phyloP scores from a whole-genome alignment of 2,113 vertebrate species.

The Australoheros scitulus region DNA sequence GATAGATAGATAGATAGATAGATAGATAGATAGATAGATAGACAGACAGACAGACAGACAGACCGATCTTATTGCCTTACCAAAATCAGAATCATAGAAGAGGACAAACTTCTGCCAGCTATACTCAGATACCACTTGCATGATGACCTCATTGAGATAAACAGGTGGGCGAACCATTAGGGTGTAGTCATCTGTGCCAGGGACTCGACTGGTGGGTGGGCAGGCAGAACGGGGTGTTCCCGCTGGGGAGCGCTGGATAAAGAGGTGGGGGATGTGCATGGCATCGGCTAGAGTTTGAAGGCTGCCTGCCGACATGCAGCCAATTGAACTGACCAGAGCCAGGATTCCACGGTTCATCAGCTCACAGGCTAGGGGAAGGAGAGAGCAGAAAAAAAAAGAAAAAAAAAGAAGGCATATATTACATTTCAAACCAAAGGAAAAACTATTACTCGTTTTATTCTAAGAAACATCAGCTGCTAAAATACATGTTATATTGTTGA shows the following conservation, averaged over 20 bases:
- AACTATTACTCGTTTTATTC: not conserved
- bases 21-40: not conserved
- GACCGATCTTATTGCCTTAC: slow-evolving; percentile 71
- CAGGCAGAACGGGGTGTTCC: slow-evolving; percentile 92
- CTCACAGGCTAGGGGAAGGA: slow-evolving; percentile 88
- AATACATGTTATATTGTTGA: not conserved
- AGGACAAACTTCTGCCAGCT: slow-evolving; percentile 99
- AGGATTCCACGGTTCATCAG: slow-evolving; percentile 99
- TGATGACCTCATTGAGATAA: slow-evolving; percentile 95
- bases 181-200: slow-evolving; percentile 92
- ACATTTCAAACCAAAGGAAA: slow-evolving; percentile 7
- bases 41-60: not conserved
- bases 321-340: slow-evolving; percentile 96
- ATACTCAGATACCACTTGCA: slow-evolving; percentile 94
- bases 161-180: slow-evolving; percentile 95
- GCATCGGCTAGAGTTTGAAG: slow-evolving; percentile 94
- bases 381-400: not conserved
- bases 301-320: slow-evolving; percentile 94
- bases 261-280: slow-evolving; percentile 99
- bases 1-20: accelerated
- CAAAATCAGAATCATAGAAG: slow-evolving; percentile 96
- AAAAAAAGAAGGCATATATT: slow-evolving; percentile 2
- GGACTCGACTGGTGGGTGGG: slow-evolving; percentile 83
- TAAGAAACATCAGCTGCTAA: not conserved
- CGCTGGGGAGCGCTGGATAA: slow-evolving; percentile 90